Conservation (phyloP, 2,888 invertebrate species). For the Pyrgus malvae region DNA sequence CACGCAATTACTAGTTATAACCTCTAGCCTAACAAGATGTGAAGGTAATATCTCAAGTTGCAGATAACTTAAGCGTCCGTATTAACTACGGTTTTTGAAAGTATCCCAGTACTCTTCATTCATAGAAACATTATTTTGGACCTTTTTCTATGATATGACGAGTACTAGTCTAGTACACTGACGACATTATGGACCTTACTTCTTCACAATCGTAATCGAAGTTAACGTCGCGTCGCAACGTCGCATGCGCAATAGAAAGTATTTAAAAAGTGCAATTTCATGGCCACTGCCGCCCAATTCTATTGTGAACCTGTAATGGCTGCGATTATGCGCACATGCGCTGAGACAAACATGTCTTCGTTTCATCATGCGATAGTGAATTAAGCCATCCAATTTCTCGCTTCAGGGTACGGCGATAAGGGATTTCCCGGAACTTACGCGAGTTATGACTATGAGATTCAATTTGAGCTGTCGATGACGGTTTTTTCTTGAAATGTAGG, state of each 20-base stretch:
- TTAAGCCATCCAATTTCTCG: constrained; percentile 27
- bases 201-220: too few relatives aligned
- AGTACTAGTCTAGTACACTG: too few relatives aligned
- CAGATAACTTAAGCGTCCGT: too few relatives aligned
- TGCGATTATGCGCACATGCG: constrained; percentile 59
- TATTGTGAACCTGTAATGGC: constrained; percentile 71
- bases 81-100: too few relatives aligned
- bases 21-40: too few relatives aligned
- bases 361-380: constrained; percentile 29
- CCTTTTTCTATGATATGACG: too few relatives aligned
- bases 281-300: constrained; percentile 74
- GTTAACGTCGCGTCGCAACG: constrained; percentile 11
- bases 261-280: constrained; percentile 78
- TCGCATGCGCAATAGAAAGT: constrained; percentile 58
- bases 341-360: constrained; percentile 45
- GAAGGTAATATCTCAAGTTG: too few relatives aligned
- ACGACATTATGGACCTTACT: too few relatives aligned
- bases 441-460: constrained; percentile 1
- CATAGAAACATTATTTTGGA: too few relatives aligned
- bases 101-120: too few relatives aligned
- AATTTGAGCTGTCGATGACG: constrained; percentile 13
- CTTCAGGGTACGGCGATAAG: constrained; percentile 13
- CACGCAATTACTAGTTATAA: too few relatives aligned
- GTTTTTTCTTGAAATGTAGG: background rate
- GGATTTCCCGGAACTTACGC: constrained; percentile 14